These are phyloP conservation scores for Potamarius usumacintae DNA, from an alignment of 2,113 vertebrate species.

Conservation along the genomic window DNA sequence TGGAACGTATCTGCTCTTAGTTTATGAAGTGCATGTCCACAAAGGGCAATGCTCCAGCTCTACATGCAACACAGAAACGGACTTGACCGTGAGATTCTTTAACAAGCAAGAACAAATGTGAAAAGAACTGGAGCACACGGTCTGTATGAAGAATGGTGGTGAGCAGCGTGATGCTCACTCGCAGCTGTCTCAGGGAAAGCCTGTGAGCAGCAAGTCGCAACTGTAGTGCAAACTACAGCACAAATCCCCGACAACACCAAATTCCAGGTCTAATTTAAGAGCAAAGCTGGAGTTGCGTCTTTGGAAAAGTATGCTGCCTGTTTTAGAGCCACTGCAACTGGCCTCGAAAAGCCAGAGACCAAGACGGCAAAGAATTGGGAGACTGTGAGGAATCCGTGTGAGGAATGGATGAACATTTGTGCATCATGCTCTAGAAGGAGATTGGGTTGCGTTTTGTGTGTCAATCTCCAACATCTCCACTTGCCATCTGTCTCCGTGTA, in stretches of 20 bases:
- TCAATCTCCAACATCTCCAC: constrained; percentile 18
- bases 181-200: constrained; percentile 9
- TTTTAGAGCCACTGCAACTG: constrained; percentile 8
- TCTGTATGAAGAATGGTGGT: background rate
- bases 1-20: no score
- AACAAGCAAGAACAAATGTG: background rate
- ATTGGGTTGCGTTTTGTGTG: background rate
- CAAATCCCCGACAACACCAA: background rate
- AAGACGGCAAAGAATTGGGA: background rate
- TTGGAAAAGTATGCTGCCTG: constrained; percentile 27
- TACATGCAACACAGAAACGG: background rate
- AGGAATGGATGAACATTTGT: background rate
- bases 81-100: background rate
- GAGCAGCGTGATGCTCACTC: constrained; percentile 5
- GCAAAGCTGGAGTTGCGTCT: background rate
- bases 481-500: constrained; percentile 50
- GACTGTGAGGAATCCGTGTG: background rate
- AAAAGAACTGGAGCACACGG: background rate
- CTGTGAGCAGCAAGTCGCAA: constrained; percentile 5
- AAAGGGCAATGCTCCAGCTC: background rate
- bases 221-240: background rate
- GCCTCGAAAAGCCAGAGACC: constrained; percentile 18
- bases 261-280: constrained; percentile 21
- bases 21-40: background rate
- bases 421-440: background rate